These are phyloP conservation scores for Zygaena filipendulae DNA, from an alignment of 2,888 invertebrate species.

Conservation along the genomic window DNA sequence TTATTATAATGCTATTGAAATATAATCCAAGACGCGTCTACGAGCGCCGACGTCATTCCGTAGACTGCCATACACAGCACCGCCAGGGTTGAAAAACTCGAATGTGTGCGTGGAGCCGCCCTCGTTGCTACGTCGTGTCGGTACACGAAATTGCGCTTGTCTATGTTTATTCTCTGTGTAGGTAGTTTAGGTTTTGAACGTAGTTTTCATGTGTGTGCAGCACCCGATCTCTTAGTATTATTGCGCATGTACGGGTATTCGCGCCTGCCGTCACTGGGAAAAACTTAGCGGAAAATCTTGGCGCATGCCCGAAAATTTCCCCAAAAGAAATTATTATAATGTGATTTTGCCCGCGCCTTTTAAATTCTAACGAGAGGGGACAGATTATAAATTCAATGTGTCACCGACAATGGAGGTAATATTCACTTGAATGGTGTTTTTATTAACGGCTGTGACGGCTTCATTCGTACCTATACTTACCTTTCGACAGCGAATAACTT, in stretches of 20 bases:
- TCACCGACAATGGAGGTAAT: too few relatives aligned
- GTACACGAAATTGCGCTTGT: too few relatives aligned
- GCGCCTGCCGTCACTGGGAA: constrained; percentile 32
- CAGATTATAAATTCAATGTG: constrained; percentile 32
- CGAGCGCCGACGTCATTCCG: constrained; percentile 12
- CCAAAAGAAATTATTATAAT: constrained; percentile 39
- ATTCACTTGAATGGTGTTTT: too few relatives aligned
- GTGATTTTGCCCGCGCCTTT: constrained; percentile 41
- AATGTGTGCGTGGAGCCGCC: constrained; percentile 33
- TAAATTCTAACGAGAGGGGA: constrained; percentile 34
- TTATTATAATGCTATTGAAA: too few relatives aligned
- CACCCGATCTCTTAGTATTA: constrained; percentile 47
- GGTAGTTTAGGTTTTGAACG: too few relatives aligned
- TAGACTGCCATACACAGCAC: constrained; percentile 40
- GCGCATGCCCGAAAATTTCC: constrained; percentile 38
- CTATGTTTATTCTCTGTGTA: too few relatives aligned
- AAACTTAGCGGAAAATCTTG: constrained; percentile 22
- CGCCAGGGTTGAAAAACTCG: constrained; percentile 35
- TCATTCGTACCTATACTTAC: too few relatives aligned
- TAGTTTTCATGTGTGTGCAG: constrained; percentile 28
- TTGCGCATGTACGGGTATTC: constrained; percentile 26
- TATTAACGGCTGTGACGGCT: too few relatives aligned
- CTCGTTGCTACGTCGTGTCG: too few relatives aligned
- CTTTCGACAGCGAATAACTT: too few relatives aligned
- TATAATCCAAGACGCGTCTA: constrained; percentile 2